These are phyloP conservation scores for Drosophila cracens DNA, from an alignment of 2,888 invertebrate genomes.

Conservation along the genomic window DNA sequence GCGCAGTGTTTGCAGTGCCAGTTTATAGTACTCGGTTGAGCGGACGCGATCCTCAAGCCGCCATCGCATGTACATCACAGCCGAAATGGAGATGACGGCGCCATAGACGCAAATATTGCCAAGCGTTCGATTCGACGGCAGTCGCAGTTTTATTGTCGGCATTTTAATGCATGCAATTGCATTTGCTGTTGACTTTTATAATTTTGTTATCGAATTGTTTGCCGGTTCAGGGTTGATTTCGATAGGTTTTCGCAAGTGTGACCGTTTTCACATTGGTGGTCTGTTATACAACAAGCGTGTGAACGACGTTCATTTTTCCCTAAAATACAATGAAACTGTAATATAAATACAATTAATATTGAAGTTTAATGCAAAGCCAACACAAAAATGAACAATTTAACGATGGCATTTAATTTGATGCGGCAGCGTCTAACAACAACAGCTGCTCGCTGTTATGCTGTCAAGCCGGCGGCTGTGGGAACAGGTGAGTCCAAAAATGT, in stretches of 20 bases:
- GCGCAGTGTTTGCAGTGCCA: conserved; percentile 87
- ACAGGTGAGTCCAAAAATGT: conserved; percentile 50
- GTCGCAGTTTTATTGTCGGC: conserved; percentile 55
- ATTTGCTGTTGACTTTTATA: conserved; percentile 43
- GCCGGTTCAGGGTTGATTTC: conserved; percentile 47
- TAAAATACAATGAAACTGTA: conserved; percentile 34
- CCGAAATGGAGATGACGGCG: conserved; percentile 86
- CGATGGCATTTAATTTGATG: conserved; percentile 38
- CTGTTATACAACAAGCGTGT: conserved; percentile 59
- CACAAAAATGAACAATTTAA: conserved; percentile 54
- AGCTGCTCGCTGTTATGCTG: conserved; percentile 60
- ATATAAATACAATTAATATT: conserved; percentile 1
- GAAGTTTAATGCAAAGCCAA: conserved; percentile 9
- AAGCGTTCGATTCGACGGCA: conserved; percentile 86
- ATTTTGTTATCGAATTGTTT: conserved; percentile 41
- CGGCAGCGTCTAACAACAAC: conserved; percentile 43
- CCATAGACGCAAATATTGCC: conserved; percentile 88
- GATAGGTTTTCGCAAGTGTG: conserved; percentile 41
- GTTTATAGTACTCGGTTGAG: conserved; percentile 87
- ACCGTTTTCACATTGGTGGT: conserved; percentile 19
- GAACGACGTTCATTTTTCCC: not conserved
- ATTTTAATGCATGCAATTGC: conserved; percentile 11
- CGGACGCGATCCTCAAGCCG: conserved; percentile 87
- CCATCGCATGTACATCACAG: conserved; percentile 84
- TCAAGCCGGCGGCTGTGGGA: conserved; percentile 65